A percentile compares a stretch with the other conserved stretches of the same genome.
Conservation (phyloP, 2,113 vertebrate species). For the Gasterosteus aculeatus region DNA sequence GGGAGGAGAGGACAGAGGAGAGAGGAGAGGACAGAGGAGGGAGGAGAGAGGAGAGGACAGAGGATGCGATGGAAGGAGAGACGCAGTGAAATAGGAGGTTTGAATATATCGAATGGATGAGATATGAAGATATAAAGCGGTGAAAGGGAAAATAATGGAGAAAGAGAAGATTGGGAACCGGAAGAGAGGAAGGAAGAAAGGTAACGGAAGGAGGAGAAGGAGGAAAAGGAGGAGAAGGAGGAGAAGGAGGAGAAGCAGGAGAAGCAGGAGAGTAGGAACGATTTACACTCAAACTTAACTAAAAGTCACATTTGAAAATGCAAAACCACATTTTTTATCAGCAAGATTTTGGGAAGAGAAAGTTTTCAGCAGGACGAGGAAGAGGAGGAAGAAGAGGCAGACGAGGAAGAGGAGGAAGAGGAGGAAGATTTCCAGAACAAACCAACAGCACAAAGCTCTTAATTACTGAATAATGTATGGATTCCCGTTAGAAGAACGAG, state of each 20-base stretch:
- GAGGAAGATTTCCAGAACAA: conserved; percentile 35
- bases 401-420: not conserved
- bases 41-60: too few species aligned
- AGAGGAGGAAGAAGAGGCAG: not conserved
- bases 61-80: not conserved
- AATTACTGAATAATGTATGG: conserved; percentile 70
- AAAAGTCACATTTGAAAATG: too few species aligned
- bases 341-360: not conserved
- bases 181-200: not conserved
- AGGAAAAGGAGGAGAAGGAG: not conserved
- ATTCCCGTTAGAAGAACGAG: conserved; percentile 35
- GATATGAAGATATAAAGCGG: not conserved
- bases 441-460: conserved; percentile 56
- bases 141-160: too few species aligned
- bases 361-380: not conserved
- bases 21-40: too few species aligned
- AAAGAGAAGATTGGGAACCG: too few species aligned
- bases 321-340: too few species aligned
- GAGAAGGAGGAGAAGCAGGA: not conserved
- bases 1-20: too few species aligned
- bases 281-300: too few species aligned
- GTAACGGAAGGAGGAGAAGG: not conserved
- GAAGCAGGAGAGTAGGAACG: not conserved
- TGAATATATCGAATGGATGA: not conserved
- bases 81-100: not conserved